Base-by-base conservation (phyloP, 2,888 invertebrate genomes). In the Nemurella pictetii region DNA sequence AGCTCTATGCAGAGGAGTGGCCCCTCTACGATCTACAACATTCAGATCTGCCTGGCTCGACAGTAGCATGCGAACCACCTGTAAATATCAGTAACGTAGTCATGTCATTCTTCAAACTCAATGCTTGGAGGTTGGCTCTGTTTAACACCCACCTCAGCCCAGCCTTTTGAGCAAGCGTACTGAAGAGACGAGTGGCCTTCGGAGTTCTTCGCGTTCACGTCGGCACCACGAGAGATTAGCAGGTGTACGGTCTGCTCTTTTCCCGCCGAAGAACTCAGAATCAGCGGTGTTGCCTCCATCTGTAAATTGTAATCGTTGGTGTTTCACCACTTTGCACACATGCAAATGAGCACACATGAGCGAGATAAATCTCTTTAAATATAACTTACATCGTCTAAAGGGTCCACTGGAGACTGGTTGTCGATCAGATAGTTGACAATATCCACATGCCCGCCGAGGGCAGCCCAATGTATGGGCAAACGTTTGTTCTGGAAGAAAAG, bases 101-200 rank as follows among this genome's bases (percentile, higher is more conserved):
- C n/a, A n/a, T n/a, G n/a, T n/a, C n/a, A n/a, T n/a, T n/a, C n/a
- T n/a, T n/a, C n/a, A 28, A 9, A 28, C 29, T 36, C 29, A 30
- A 30, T 26, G 3, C 26, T 30, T 15, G 15, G 36, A 20, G 5
- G 2, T 82, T 36, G n/a, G n/a, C n/a, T n/a, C n/a, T n/a, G n/a
- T n/a, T n/a, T n/a, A n/a, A n/a, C n/a, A 30, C 88, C 88, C 90
- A 95, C 95, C 90, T 94, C 93, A 87, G 92, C 90, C 92, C 95
- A 94, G 85, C 96, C 95, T 91, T 97, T 97, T 0, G 97, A 97
- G 86, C 96, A 95, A 75, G 96, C 96, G 92, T 97, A 97, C 89
- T 96, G 96, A 83, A 97, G 90, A 9, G 96, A 92, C 72, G 96
- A 94, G 90, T 97, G 96, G 0, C 96, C 96, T 85, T 94, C 93